Conservation (phyloP, 2,888 invertebrate species). For the Arrhopalites spinosus region DNA sequence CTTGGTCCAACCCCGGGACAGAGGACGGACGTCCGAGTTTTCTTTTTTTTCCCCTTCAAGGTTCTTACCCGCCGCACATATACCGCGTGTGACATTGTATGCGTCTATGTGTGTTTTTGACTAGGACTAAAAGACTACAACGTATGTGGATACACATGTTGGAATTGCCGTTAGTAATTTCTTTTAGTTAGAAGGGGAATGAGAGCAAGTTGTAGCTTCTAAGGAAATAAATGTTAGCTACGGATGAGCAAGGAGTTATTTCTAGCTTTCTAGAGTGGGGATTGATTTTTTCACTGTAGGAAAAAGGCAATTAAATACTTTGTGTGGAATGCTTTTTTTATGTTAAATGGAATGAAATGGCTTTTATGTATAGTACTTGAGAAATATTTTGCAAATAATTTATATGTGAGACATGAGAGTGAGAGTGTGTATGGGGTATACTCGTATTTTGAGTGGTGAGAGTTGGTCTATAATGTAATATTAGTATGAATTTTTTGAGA, state of each 20-base stretch:
- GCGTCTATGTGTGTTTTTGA: background rate
- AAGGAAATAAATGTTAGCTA: background rate
- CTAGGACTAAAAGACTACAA: too few species aligned
- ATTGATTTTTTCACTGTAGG: background rate
- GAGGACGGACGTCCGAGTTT: slow-evolving; percentile 47
- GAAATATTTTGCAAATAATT: background rate
- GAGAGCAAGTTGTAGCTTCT: slow-evolving; percentile 2
- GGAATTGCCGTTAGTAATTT: background rate
- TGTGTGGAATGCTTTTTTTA: too few species aligned
- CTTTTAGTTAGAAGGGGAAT: too few species aligned
- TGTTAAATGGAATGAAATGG: background rate
- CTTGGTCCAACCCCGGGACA: slow-evolving; percentile 41
- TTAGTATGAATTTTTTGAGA: too few species aligned
- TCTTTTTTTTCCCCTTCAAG: slow-evolving; percentile 37
- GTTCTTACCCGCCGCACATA: slow-evolving; percentile 18
- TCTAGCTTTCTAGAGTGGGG: background rate
- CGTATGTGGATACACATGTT: too few species aligned
- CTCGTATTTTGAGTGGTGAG: too few species aligned
- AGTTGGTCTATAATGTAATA: too few species aligned
- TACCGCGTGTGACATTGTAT: slow-evolving; percentile 2
- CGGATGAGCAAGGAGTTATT: background rate
- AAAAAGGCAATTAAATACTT: background rate
- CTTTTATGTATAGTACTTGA: background rate
- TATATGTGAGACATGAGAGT: background rate
- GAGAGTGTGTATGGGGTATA: background rate